phyloP scores from a whole-genome alignment of 2,113 vertebrate genomes.

The Ptilonorhynchus violaceus region DNA sequence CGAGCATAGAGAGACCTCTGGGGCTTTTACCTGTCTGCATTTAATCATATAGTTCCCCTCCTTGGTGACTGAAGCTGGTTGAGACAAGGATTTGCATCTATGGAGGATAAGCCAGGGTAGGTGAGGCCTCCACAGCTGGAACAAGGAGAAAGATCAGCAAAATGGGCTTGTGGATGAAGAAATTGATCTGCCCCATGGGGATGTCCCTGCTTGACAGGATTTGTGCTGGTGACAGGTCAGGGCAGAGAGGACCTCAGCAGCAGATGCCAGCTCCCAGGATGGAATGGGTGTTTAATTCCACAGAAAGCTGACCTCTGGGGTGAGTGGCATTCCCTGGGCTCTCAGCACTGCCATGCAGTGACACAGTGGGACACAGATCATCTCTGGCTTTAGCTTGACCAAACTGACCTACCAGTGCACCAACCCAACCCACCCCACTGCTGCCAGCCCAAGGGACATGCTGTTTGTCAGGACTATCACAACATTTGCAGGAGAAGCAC shows the following conservation, averaged over 20 bases:
- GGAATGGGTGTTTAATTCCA: background rate
- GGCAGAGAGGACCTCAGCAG: background rate
- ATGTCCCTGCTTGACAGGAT: background rate
- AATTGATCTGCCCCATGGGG: background rate
- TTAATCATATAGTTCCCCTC: background rate
- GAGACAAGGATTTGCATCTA: background rate
- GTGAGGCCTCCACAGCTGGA: background rate
- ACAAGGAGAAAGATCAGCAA: background rate
- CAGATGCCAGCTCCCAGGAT: background rate
- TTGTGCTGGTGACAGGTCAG: background rate
- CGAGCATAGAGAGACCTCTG: background rate
- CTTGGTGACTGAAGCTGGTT: background rate
- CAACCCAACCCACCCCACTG: background rate
- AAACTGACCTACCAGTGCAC: background rate
- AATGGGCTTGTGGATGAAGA: background rate
- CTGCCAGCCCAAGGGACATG: background rate
- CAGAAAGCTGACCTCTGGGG: accelerated
- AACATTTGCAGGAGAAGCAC: background rate
- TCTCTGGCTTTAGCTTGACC: background rate
- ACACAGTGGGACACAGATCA: background rate
- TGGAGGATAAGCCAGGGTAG: background rate
- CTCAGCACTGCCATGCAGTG: background rate
- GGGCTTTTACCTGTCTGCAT: background rate
- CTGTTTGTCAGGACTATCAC: background rate
- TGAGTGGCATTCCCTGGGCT: background rate